These are phyloP conservation scores for Ahaetulla prasina DNA, from an alignment of 2,113 vertebrate species.

Conservation along the genomic window DNA sequence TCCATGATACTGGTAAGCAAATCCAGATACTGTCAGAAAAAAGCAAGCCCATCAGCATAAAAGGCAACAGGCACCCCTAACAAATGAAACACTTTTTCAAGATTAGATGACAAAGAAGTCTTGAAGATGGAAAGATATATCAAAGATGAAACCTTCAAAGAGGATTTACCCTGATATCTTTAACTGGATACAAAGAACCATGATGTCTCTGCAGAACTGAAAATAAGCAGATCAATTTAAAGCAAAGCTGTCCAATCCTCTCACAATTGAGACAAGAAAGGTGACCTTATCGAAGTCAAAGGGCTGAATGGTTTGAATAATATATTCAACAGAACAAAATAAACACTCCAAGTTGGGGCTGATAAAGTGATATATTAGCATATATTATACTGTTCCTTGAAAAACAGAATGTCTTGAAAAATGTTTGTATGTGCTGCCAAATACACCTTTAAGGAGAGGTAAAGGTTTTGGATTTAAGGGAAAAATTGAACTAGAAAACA, in stretches of 20 bases:
- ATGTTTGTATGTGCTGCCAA: background rate
- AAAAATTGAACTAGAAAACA: background rate
- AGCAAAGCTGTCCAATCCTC: background rate
- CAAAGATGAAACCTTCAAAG: background rate
- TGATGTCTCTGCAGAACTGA: background rate
- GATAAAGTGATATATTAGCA: background rate
- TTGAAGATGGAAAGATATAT: background rate
- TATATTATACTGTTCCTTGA: background rate
- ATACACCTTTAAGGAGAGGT: background rate
- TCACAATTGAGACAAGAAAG: background rate
- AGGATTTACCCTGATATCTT: background rate
- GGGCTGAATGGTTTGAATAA: background rate
- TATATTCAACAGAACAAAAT: background rate
- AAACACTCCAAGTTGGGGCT: background rate
- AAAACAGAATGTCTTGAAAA: background rate
- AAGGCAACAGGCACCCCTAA: background rate
- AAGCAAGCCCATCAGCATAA: background rate
- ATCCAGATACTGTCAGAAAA: background rate
- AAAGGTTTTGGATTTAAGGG: background rate
- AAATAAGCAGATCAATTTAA: background rate
- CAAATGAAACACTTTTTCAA: background rate
- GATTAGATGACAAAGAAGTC: background rate
- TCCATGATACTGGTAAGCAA: background rate
- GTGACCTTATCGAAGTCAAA: background rate
- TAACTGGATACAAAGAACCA: background rate